phyloP scores from a whole-genome alignment of 2,113 vertebrate genomes.

The Hippocampus mohnikei region DNA sequence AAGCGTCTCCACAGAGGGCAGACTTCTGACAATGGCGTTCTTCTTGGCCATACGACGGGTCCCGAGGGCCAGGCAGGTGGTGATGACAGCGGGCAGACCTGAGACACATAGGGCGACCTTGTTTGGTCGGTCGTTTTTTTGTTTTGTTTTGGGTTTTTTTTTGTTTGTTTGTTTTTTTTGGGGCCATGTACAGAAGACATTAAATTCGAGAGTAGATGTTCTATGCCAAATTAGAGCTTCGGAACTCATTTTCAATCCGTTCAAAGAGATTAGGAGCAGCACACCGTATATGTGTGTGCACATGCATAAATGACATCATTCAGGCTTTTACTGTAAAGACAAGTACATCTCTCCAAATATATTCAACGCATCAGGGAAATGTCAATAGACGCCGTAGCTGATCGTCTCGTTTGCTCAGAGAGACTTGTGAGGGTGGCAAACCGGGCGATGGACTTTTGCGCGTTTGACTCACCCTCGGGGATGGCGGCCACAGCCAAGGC shows the following conservation, averaged over 20 bases:
- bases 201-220: no score
- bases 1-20: slow-evolving; percentile 91
- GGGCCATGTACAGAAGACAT: no score
- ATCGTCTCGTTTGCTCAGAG: no score
- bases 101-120: slow-evolving; percentile 9
- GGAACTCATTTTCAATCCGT: no score
- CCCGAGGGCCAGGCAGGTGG: slow-evolving; percentile 88
- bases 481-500: slow-evolving; percentile 90
- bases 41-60: slow-evolving; percentile 95
- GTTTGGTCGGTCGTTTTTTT: slow-evolving; percentile 11
- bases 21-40: slow-evolving; percentile 88
- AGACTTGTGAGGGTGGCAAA: neutral
- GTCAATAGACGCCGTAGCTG: no score
- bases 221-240: no score
- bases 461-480: slow-evolving; percentile 78
- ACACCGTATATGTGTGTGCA: no score
- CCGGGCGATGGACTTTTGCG: neutral
- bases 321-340: no score
- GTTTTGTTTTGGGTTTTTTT: neutral
- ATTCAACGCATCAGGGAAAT: no score
- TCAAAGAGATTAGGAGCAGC: no score
- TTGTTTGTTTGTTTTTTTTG: neutral
- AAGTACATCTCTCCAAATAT: no score
- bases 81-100: slow-evolving; percentile 84
- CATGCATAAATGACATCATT: no score